Evolutionary conservation across 2,888 invertebrate genomes (phyloP), one percentile per base, ranked within the genome.

Genomic region (Campaea margaritaria): DNA sequence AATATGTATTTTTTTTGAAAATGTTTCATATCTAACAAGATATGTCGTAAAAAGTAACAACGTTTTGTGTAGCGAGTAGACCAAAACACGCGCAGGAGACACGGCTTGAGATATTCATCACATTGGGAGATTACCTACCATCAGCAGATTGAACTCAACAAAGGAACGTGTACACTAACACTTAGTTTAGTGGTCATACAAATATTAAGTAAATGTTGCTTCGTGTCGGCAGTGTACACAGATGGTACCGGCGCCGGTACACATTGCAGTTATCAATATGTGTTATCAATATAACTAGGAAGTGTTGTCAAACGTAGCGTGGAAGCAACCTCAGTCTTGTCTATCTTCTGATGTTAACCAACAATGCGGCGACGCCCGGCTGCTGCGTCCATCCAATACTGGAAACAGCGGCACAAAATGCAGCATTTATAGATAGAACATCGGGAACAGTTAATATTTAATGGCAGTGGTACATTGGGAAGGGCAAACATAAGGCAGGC

Each of bases 271-370:
- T 80, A 78, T 83, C 74, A 83, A 83, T 86, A 84, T 81, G 81
- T 75, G 70, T 86, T 45, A n/a, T n/a, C n/a, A n/a, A 39, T 53
- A 86, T 81, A 83, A 80, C 82, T 89, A 87, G 82, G 75, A 80
- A 82, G 78, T 84, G 86, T 82, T 84, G 84, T 61, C 55, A 80
- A 78, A 79, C 72, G 75, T 81, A 80, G 83, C 81, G 80, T 83
- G 87, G 85, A 86, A 89, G 87, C 89, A 85, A 85, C 89, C 88
- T 91, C 91, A 91, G 90, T 91, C 91, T 91, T 90, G 86, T 86
- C 85, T 84, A 77, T 84, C 84, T 69, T 82, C 81, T 70, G 89
- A 86, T 89, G 89, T 82, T 83, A 87, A 84, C 86, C 85, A 79
- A 80, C 85, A 80, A 81, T 81, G 78, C 79, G 78, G 76, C 80